Evolutionary conservation across 2,113 vertebrate genomes (phyloP).

Genomic region (Rhinolophus sinicus): DNA sequence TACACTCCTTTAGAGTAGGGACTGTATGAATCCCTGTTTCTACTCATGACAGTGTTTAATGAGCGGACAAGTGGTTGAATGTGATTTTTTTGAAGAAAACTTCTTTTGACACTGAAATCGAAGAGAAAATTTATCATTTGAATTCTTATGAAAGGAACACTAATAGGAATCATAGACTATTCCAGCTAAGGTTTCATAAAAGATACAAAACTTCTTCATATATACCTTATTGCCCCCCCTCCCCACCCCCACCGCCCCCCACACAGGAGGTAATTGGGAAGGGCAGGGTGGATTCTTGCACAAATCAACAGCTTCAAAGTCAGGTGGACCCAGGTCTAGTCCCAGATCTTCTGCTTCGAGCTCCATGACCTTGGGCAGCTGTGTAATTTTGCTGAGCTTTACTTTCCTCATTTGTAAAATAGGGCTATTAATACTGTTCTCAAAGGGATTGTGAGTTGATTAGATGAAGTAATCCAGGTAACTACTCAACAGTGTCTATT

Average conservation of each 20-base stretch:
- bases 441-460: not conserved
- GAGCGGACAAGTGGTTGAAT: not conserved
- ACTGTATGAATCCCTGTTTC: not conserved
- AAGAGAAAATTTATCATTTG: constrained; percentile 29
- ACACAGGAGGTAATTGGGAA: not conserved
- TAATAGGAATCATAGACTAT: not conserved
- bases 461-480: constrained; percentile 23
- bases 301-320: not conserved
- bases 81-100: constrained; percentile 31
- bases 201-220: constrained; percentile 12
- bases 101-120: not conserved
- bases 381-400: not conserved
- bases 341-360: not conserved
- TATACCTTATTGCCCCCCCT: not conserved
- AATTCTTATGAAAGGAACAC: constrained; percentile 25
- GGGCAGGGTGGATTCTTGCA: not conserved
- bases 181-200: constrained; percentile 3
- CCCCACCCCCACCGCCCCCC: too few relatives aligned
- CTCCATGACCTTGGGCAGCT: not conserved
- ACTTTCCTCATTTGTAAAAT: constrained; percentile 34
- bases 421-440: constrained; percentile 7
- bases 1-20: constrained; percentile 12
- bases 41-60: constrained; percentile 1
- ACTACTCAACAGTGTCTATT: not conserved
- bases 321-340: not conserved